Evolutionary conservation across 2,888 invertebrate species (phyloP).

Genomic region (Oscheius sp.): DNA sequence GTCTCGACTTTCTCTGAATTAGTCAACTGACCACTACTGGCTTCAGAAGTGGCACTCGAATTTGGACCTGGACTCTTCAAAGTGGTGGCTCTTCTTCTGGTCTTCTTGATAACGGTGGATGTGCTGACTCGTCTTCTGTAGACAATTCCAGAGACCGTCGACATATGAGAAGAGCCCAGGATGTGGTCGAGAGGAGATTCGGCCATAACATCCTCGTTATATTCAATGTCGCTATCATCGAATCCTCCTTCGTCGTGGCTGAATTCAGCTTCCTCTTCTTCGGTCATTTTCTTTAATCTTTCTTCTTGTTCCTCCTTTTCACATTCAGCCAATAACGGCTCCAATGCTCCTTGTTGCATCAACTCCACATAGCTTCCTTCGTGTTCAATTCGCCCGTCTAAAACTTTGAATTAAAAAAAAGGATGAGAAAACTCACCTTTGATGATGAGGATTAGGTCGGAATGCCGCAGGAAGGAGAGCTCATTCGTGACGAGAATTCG

Average conservation of each 20-base stretch:
- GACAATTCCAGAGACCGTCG: conserved; percentile 67
- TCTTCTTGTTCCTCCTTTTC: conserved; percentile 51
- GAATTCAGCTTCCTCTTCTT: conserved; percentile 46
- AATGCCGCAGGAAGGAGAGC: conserved; percentile 88
- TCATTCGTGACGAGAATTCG: conserved; percentile 93
- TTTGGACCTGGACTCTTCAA: conserved; percentile 24
- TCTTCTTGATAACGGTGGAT: conserved; percentile 34
- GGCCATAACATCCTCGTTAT: conserved; percentile 54
- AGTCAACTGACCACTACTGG: conserved; percentile 54
- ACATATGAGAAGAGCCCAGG: conserved; percentile 65
- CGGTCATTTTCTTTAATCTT: conserved; percentile 39
- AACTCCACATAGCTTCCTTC: conserved; percentile 65
- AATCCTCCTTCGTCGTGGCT: conserved; percentile 47
- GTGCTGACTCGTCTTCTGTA: conserved; percentile 41
- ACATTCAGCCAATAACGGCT: conserved; percentile 64
- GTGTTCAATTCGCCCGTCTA: conserved; percentile 61
- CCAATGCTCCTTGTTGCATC: conserved; percentile 62
- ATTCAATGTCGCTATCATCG: conserved; percentile 50
- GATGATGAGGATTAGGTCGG: conserved; percentile 89
- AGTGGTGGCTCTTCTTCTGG: conserved; percentile 47
- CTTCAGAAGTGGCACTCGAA: conserved; percentile 24
- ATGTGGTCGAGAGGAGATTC: conserved; percentile 54
- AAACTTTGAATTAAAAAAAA: background rate
- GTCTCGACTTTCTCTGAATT: conserved; percentile 65
- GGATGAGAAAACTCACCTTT: conserved; percentile 73